Conservation (phyloP, 92 coral and sea anemone genomes). For the Siderastrea radians region DNA sequence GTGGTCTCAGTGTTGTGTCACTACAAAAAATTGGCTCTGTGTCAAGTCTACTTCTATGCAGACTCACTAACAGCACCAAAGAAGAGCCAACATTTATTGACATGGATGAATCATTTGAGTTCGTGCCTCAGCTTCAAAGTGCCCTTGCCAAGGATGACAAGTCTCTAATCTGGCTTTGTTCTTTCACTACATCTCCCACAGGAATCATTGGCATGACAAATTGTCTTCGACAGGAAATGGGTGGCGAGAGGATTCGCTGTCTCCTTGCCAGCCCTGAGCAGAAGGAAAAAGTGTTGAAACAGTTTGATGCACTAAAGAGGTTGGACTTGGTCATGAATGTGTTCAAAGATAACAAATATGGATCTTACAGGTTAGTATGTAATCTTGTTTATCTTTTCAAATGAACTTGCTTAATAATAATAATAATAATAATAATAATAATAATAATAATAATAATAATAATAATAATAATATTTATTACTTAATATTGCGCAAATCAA, state of each 20-base stretch:
- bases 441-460: too few relatives aligned
- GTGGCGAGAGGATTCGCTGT: constrained; percentile 90
- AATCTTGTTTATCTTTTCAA: too few relatives aligned
- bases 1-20: constrained; percentile 69
- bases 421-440: too few relatives aligned
- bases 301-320: constrained; percentile 53
- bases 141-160: constrained; percentile 58
- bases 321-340: constrained; percentile 88
- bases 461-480: too few relatives aligned
- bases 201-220: constrained; percentile 92
- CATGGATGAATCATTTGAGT: constrained; percentile 79
- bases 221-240: constrained; percentile 83
- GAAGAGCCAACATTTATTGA: constrained; percentile 67
- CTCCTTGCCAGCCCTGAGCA: constrained; percentile 63
- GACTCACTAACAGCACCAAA: constrained; percentile 55
- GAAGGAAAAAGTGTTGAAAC: constrained; percentile 47
- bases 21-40: constrained; percentile 53
- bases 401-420: too few relatives aligned
- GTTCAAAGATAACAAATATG: constrained; percentile 61
- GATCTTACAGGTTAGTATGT: constrained; percentile 64
- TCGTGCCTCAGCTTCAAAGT: constrained; percentile 78
- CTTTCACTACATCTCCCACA: constrained; percentile 49
- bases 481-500: too few relatives aligned
- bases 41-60: constrained; percentile 74
- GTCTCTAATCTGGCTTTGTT: constrained; percentile 78